Base-by-base conservation (phyloP, 2,888 invertebrate species). In the Pristionchus entomophagus region DNA sequence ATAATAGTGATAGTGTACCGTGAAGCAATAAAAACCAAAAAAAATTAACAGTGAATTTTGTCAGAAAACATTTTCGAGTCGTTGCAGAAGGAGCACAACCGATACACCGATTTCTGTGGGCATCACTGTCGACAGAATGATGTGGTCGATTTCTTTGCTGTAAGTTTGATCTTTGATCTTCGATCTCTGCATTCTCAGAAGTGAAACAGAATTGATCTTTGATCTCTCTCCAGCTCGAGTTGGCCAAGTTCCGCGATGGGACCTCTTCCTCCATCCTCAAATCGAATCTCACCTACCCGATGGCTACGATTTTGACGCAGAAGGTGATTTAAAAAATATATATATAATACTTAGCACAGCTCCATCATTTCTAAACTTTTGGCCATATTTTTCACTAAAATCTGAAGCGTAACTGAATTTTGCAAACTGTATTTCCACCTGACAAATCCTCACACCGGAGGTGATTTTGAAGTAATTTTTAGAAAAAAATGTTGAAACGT, bases 51-150 rank as follows among this genome's bases (percentile, higher is more conserved):
- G 32, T 65, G 35, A 35, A 17, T 32, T 65, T 65, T 35, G 35
- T 35, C 29, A 26, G 5, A 26, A 14, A 65, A 59, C 59, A 59
- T 59, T n/a, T 35, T 29, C 22, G 38, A 38, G 5, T 59, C 10
- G 35, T 22, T 69, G 19, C 65, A 69, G 32, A 69, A 38, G 22
- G 38, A 69, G 38, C 41, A 14, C 73, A 41, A 45, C 45, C 41
- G 41, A 0, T 84, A 91, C 87, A 85, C 86, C 5, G 88, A 92
- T 62, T 91, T 93, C 85, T 93, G 93, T 86, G 92, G 92, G 1
- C 90, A 89, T 17, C 93, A 92, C 83, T 92, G 92, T 81, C 89
- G 91, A 22, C 87, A 91, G 38, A 92, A 92, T 81, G 86, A 87
- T 51, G 88, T 89, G 38, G 84, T 92, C n/a, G 82, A 88, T 81